Evolutionary conservation across 2,113 vertebrate species (phyloP).

Genomic region (Steatornis caripensis): DNA sequence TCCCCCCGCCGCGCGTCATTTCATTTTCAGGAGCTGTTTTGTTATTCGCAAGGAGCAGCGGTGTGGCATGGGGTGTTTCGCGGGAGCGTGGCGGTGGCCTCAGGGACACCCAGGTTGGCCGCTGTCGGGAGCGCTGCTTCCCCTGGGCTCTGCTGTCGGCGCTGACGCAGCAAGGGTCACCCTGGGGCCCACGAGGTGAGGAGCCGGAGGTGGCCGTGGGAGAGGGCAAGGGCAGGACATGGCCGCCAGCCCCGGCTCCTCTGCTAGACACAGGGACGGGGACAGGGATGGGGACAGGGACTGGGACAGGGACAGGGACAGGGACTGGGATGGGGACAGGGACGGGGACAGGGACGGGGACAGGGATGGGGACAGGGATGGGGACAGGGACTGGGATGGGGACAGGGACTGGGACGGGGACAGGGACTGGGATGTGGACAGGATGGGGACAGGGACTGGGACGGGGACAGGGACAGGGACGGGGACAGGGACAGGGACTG

Average conservation of each 20-base stretch:
- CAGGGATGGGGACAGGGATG: not conserved
- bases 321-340: not conserved
- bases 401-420: not conserved
- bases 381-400: not conserved
- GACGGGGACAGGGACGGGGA: not conserved
- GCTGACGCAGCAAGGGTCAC: not conserved
- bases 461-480: not conserved
- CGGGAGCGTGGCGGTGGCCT: not conserved
- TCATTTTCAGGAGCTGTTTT: not conserved
- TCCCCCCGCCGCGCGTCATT: accelerated
- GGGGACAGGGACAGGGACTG: not conserved
- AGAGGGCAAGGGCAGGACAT: not conserved
- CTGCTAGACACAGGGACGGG: not conserved
- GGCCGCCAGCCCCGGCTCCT: not conserved
- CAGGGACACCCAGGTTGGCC: not conserved
- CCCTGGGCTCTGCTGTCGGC: not conserved
- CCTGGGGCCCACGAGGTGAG: accelerated
- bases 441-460: no score
- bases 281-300: not conserved
- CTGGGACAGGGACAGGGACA: not conserved
- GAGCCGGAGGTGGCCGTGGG: not conserved
- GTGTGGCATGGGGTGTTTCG: not conserved
- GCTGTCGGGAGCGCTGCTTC: accelerated
- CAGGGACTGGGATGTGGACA: no score
- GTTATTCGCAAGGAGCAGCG: not conserved